Base-by-base conservation (phyloP, 1,140 invertebrate genomes). In the Drosophila sturtevanti region DNA sequence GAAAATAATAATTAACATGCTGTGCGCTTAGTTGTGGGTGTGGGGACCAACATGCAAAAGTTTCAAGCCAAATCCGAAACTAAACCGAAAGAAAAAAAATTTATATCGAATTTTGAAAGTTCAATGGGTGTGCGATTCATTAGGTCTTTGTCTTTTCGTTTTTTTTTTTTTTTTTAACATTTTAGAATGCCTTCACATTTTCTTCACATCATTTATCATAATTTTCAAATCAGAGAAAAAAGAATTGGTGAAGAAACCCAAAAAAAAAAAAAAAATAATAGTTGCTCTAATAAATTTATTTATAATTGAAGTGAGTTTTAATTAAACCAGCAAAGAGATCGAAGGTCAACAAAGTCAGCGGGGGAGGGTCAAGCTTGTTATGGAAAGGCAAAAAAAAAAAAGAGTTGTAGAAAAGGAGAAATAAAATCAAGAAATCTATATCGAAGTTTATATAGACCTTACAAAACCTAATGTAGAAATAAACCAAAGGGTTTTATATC, bases 241-340 rank as follows among this genome's bases (percentile, higher is more conserved):
- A 48, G 18, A 48, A 21, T 14, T 60, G 31, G 58, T 24, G 16
- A 18, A 18, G 16, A 44, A 44, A n/a, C n/a, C n/a, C n/a, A n/a
- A 48, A 18, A 48, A 48, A 21, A 21, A 48, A 21, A 18, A 2
- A 48, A 9, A 21, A 2, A 18, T 48, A 48, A 44, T 21, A 48
- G 41, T 62, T 62, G 38, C 60, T 62, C 38, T 44, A 62, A 60
- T 38, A 62, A 62, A 62, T 62, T 62, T 62, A 62, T 44, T 62
- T 41, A 62, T 41, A 62, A 62, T 62, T 24, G 35, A 62, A 62
- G 60, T 48, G 60, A 62, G 24, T 62, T 62, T 62, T 62, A 62
- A 62, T 62, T 62, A 62, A 62, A 62, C 14, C 41, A 24, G 21
- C 34, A 37, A 35, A 12, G 10, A 22, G 10, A 44, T 62, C 24